Conservation (phyloP, 2,797 vertebrate genomes). For the Anolis apletophallus region DNA sequence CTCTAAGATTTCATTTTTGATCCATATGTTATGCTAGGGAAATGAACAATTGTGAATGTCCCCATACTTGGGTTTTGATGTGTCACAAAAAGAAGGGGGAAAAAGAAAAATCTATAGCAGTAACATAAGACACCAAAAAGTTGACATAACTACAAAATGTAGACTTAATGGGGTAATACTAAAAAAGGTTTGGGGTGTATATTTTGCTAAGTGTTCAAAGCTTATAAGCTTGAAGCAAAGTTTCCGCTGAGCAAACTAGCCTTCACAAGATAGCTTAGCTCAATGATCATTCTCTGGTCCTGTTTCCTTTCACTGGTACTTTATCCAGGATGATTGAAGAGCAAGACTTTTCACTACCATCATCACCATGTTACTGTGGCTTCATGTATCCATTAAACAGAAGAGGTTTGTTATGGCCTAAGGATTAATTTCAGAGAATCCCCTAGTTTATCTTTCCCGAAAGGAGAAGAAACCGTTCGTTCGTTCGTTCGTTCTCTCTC, state of each 20-base stretch:
- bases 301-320: not conserved
- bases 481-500: too few relatives aligned
- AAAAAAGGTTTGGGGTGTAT: not conserved
- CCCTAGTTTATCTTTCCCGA: not conserved
- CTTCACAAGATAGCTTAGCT: not conserved
- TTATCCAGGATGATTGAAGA: not conserved
- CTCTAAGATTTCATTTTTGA: not conserved
- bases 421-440: not conserved
- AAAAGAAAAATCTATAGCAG: not conserved
- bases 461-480: not conserved
- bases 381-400: not conserved
- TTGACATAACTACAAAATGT: not conserved
- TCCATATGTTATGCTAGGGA: not conserved
- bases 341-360: too few relatives aligned
- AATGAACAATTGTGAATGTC: slow-evolving; percentile 1
- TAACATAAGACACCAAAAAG: not conserved
- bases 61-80: not conserved
- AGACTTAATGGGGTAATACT: not conserved
- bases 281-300: not conserved
- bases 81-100: too few relatives aligned
- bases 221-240: not conserved
- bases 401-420: not conserved
- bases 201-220: not conserved
- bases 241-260: not conserved
- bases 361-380: too few relatives aligned